phyloP scores from a whole-genome alignment of 2,797 vertebrate genomes.

The Hyperoplus immaculatus region DNA sequence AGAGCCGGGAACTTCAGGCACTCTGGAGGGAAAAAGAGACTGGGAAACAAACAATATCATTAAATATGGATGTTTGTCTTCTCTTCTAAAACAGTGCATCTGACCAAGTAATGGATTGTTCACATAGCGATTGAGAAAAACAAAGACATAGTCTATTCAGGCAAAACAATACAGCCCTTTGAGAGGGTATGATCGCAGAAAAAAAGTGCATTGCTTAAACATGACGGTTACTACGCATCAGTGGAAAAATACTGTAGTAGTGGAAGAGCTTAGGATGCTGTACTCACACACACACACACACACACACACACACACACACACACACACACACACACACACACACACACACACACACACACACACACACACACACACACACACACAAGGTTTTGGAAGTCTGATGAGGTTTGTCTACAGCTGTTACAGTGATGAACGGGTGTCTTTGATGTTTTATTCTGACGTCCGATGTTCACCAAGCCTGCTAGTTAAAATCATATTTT shows the following conservation, averaged over 20 bases:
- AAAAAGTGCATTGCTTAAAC: constrained; percentile 31
- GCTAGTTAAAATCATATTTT: constrained; percentile 34
- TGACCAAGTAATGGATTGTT: constrained; percentile 85
- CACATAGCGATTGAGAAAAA: constrained; percentile 75
- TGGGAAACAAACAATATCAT: constrained; percentile 83
- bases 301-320: too few relatives aligned
- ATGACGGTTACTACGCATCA: constrained; percentile 24
- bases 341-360: too few relatives aligned
- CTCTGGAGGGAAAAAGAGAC: constrained; percentile 70
- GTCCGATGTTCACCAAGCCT: constrained; percentile 28
- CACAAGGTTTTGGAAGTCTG: constrained; percentile 1
- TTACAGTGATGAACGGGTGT: constrained; percentile 1
- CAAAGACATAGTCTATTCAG: constrained; percentile 63
- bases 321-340: too few relatives aligned
- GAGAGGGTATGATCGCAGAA: constrained; percentile 73
- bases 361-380: too few relatives aligned
- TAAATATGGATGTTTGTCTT: constrained; percentile 86
- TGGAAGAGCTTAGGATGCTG: not conserved
- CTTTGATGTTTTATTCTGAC: constrained; percentile 48
- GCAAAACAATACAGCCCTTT: constrained; percentile 71
- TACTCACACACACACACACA: not conserved
- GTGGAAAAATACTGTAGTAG: not conserved
- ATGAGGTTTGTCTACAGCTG: constrained; percentile 22
- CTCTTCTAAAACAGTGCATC: constrained; percentile 79
- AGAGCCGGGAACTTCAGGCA: constrained; percentile 48